Conservation (phyloP, 2,113 vertebrate genomes). For the Nothobranchius kuhntae region DNA sequence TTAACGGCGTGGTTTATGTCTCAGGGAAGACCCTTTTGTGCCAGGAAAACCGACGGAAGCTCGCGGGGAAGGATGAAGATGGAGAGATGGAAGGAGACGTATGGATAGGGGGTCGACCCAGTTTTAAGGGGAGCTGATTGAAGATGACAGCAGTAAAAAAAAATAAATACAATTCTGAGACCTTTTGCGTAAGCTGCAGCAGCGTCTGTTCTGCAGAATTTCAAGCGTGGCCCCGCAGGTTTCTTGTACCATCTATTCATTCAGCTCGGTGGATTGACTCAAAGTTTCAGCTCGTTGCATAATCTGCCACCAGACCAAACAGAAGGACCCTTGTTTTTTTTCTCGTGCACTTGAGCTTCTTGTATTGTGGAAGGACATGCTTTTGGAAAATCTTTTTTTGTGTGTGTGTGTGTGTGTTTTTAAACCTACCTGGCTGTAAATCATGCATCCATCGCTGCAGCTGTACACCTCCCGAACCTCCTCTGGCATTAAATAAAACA, state of each 20-base stretch:
- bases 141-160: slow-evolving; percentile 64
- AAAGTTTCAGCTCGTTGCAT: slow-evolving; percentile 65
- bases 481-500: slow-evolving; percentile 68
- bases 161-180: slow-evolving; percentile 42
- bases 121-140: slow-evolving; percentile 54
- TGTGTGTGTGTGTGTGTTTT: not conserved
- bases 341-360: slow-evolving; percentile 35
- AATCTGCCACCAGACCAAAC: slow-evolving; percentile 40
- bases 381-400: slow-evolving; percentile 15
- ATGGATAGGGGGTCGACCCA: slow-evolving; percentile 41
- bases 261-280: slow-evolving; percentile 28
- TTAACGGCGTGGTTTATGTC: slow-evolving; percentile 73
- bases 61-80: slow-evolving; percentile 45
- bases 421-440: slow-evolving; percentile 25
- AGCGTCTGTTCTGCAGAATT: slow-evolving; percentile 47
- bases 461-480: slow-evolving; percentile 33
- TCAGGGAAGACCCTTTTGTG: slow-evolving; percentile 58
- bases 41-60: slow-evolving; percentile 12
- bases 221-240: slow-evolving; percentile 35
- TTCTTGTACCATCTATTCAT: slow-evolving; percentile 23
- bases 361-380: slow-evolving; percentile 44
- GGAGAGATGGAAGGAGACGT: slow-evolving; percentile 19
- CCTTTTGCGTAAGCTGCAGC: slow-evolving; percentile 40
- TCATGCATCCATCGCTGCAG: slow-evolving; percentile 36
- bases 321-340: slow-evolving; percentile 29